Base-by-base conservation (phyloP, 2,888 invertebrate genomes). In the Torymus aiolomorphi region DNA sequence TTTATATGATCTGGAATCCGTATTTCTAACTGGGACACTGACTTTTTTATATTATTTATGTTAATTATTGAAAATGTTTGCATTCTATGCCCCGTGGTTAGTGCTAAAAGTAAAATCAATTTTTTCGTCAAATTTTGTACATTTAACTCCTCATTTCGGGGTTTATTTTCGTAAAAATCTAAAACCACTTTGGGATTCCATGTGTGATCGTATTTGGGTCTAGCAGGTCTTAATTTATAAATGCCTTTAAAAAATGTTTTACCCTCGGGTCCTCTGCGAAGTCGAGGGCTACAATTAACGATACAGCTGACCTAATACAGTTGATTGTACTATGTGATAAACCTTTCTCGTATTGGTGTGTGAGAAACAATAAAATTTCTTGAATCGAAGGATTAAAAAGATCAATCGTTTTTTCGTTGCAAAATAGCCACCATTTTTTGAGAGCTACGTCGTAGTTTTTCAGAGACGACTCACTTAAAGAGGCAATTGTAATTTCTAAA, bases 181-280 rank as follows among this genome's bases (percentile, higher is more conserved):
- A 82, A 49, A 2, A 83, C 80, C 11, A 79, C 42, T 20, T 76
- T 59, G 0, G 80, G 79, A 31, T 80, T 20, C 81, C 80, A 83
- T 56, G 31, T 31, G 5, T 31, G 5, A 31, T 31, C 4, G 5
- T 31, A 31, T 4, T 31, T 31, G 3, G 31, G 31, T 5, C 1
- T 31, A 0, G 31, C 3, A 3, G 31, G 69, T 12, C 42, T 56
- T 0, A 69, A 16, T 2, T 13, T 69, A 42, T 42, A 24, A 16
- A 69, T 3, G 16, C 69, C 69, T 16, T 31, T 69, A 11, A 69
- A 69, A 42, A 69, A 69, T 42, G 24, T 31, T 11, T 16, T 2
- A 69, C n/a, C 3, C 10, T 69, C 11, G 14, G n/a, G 13, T 69
- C 56, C 11, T 31, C 1, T 18, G 56, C 57, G 0, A 69, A 57